Conservation (phyloP, 2,113 vertebrate species). For the Pedetes capensis region DNA sequence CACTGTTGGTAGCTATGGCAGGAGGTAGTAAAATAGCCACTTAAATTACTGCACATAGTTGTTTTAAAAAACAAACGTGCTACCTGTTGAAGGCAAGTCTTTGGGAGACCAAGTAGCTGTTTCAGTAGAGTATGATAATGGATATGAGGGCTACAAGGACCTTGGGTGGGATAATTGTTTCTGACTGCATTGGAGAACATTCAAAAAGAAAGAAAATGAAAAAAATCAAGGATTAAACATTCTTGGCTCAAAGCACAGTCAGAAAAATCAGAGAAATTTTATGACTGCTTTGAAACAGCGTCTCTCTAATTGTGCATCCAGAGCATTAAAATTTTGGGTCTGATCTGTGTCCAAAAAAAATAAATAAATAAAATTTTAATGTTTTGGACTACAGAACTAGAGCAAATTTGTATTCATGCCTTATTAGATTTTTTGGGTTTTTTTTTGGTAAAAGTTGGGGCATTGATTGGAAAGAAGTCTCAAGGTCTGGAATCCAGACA, state of each 20-base stretch:
- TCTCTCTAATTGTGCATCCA: neutral
- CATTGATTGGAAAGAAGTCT: neutral
- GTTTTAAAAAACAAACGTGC: neutral
- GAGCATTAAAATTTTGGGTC: neutral
- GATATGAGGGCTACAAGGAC: neutral
- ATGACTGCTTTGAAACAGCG: neutral
- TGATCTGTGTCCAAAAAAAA: neutral
- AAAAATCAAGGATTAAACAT: neutral
- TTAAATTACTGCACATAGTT: neutral
- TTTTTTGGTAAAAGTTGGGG: neutral
- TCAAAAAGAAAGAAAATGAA: neutral
- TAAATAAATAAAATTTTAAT: neutral
- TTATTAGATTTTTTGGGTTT: neutral
- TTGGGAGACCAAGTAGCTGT: neutral
- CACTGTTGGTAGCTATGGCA: neutral
- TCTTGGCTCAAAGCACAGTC: neutral
- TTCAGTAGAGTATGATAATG: neutral
- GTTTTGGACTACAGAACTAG: neutral
- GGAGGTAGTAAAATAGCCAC: neutral
- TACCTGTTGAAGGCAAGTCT: neutral
- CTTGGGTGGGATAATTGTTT: neutral
- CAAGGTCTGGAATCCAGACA: neutral
- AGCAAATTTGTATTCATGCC: neutral
- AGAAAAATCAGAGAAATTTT: conserved; percentile 10
- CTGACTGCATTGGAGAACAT: neutral